These are phyloP conservation scores for Eilema sororculum DNA, from an alignment of 2,888 invertebrate species.

Conservation along the genomic window DNA sequence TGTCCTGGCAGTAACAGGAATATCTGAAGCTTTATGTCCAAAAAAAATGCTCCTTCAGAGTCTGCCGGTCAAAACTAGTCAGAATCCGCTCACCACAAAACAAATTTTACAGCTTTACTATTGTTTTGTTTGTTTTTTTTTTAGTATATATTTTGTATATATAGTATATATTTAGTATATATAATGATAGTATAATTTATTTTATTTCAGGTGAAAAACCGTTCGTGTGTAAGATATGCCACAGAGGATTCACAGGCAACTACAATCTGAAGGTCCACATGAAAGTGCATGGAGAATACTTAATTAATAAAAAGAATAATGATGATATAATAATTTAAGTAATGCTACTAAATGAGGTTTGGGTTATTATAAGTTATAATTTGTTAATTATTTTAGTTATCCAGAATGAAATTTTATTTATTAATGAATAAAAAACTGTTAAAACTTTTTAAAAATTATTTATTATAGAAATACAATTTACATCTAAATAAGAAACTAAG, in stretches of 20 bases:
- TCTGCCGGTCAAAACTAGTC: too few relatives aligned
- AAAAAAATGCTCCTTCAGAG: too few relatives aligned
- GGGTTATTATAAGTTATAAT: constrained; percentile 27
- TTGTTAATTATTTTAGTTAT: constrained; percentile 29
- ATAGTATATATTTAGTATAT: too few relatives aligned
- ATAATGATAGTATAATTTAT: constrained; percentile 1
- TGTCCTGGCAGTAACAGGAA: too few relatives aligned
- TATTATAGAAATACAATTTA: constrained; percentile 74
- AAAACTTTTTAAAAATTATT: constrained; percentile 60
- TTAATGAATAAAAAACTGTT: constrained; percentile 48
- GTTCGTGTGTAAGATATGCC: constrained; percentile 74
- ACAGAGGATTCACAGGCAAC: constrained; percentile 74
- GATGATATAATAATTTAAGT: constrained; percentile 27
- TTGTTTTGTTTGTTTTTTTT: too few relatives aligned
- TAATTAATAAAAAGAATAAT: constrained; percentile 61
- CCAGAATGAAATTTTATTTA: constrained; percentile 1
- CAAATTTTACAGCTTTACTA: background rate
- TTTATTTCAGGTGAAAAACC: constrained; percentile 72
- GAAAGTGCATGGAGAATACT: constrained; percentile 77
- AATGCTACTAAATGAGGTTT: constrained; percentile 31
- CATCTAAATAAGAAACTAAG: constrained; percentile 79
- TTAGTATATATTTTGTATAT: too few relatives aligned
- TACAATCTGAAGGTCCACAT: constrained; percentile 79
- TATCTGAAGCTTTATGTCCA: too few relatives aligned
- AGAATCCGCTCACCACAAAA: background rate